Conservation (phyloP, 1,140 invertebrate genomes). For the Drosophila repletoides region DNA sequence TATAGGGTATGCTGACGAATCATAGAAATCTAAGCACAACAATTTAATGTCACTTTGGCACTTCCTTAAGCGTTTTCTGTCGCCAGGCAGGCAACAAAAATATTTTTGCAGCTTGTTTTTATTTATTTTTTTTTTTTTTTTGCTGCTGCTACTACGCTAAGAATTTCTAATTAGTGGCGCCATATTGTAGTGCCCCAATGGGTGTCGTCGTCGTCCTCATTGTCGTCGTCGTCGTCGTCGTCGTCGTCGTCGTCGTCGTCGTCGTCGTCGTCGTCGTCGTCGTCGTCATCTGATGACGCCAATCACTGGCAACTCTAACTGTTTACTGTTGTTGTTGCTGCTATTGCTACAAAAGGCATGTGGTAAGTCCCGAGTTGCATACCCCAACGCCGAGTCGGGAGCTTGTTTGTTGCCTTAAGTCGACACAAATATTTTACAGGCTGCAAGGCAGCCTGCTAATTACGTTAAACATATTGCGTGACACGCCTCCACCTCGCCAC, state of each 20-base stretch:
- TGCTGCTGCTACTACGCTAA: too few relatives aligned
- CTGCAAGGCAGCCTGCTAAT: conserved; percentile 55
- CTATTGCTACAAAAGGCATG: conserved; percentile 43
- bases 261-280: conserved; percentile 3
- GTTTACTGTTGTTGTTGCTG: conserved; percentile 25
- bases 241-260: conserved; percentile 1
- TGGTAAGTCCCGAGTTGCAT: conserved; percentile 20
- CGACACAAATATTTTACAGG: conserved; percentile 69
- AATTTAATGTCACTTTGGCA: conserved; percentile 80
- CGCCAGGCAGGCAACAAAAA: conserved; percentile 50
- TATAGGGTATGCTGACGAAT: conserved; percentile 13
- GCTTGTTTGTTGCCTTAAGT: conserved; percentile 73
- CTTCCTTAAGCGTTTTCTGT: conserved; percentile 64
- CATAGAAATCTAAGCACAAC: conserved; percentile 61
- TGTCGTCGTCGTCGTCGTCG: conserved; percentile 3
- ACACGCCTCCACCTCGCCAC: conserved; percentile 43
- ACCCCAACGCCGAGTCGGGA: conserved; percentile 5
- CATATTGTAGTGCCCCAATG: conserved; percentile 60
- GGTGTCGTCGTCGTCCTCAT: conserved; percentile 27
- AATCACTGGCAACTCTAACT: conserved; percentile 54
- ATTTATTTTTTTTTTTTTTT: too few relatives aligned
- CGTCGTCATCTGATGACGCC: conserved; percentile 37
- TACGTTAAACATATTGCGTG: conserved; percentile 73
- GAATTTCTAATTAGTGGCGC: conserved; percentile 80
- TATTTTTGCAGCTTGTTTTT: conserved; percentile 60